Conservation (phyloP, 2,113 vertebrate genomes). For the Fukomys damarensis region DNA sequence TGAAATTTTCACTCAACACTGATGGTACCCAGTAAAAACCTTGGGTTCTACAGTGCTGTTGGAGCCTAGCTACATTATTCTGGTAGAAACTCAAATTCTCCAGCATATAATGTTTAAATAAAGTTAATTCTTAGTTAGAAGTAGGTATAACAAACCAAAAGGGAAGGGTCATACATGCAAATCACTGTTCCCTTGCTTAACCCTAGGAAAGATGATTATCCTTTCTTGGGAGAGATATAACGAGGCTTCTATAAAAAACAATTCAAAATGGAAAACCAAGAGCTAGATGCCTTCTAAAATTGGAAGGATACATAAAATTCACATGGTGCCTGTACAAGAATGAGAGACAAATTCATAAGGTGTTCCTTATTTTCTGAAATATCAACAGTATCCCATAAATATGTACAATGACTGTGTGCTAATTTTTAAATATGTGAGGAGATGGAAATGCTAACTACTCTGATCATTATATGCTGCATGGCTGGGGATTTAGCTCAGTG, state of each 20-base stretch:
- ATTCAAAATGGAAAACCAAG: constrained; percentile 73
- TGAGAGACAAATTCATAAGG: not conserved
- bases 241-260: constrained; percentile 68
- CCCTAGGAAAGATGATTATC: constrained; percentile 31
- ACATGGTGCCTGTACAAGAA: not conserved
- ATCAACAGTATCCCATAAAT: not conserved
- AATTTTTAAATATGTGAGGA: not conserved
- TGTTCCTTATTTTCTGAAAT: not conserved
- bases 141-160: not conserved
- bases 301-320: not conserved
- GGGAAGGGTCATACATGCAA: not conserved
- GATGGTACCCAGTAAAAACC: not conserved
- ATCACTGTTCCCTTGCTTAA: not conserved
- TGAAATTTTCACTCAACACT: not conserved
- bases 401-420: not conserved
- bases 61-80: not conserved
- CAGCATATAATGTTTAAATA: not conserved
- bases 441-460: not conserved
- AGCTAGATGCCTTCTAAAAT: not conserved
- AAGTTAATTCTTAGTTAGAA: not conserved
- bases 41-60: not conserved
- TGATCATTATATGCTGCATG: not conserved
- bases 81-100: not conserved
- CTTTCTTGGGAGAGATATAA: constrained; percentile 60
- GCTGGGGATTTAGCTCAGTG: too few relatives aligned